Evolutionary conservation across 2,113 vertebrate species (phyloP), one percentile per base, ranked within the genome.

Genomic region (Himantopus leucocephalus): DNA sequence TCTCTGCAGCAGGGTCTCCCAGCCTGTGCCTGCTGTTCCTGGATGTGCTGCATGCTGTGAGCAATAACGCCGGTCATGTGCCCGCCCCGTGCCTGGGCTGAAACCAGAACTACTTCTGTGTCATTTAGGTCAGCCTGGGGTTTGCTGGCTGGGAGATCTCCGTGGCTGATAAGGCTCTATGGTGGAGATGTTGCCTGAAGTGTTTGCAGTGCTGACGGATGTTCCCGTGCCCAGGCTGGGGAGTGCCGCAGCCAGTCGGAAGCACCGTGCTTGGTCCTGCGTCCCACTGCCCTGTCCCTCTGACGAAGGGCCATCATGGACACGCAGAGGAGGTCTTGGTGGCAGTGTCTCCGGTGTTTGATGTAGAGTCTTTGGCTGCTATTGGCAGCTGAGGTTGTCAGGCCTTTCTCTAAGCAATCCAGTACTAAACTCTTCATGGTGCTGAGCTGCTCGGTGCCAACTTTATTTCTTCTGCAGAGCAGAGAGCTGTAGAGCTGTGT

Each of bases 351-450:
- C 1, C 1, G 23, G 53, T 27, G 14, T 27, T 18, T 50, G 5
- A 5, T 27, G 18, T n/a, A 9, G 62, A 30, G 6, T 15, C 26
- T 35, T 56, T 37, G 59, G 39, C 53, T 71, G 4, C 56, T 45
- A 0, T 10, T 8, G 14, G 47, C 47, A 63, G 24, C 53, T 43
- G 14, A 8, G 32, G 21, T 14, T 34, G 24, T 27, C 34, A 20
- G n/a, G 23, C 43, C 41, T 60, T 47, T 29, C 58, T 45, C 15
- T 13, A 12, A 18, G 85, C 5, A 8, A 18, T 29, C 37, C 71
- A 13, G 0, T 27, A 12, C 29, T 8, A 3, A 8, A 12, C 26
- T 39, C 7, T 10, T 41, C 3, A 4, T 50, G 53, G 17, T 24
- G 37, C 35, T 45, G 12, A 17, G 47, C 66, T 37, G 23, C 53